phyloP scores from a whole-genome alignment of 2,888 invertebrate genomes.

The Pammene fasciana region DNA sequence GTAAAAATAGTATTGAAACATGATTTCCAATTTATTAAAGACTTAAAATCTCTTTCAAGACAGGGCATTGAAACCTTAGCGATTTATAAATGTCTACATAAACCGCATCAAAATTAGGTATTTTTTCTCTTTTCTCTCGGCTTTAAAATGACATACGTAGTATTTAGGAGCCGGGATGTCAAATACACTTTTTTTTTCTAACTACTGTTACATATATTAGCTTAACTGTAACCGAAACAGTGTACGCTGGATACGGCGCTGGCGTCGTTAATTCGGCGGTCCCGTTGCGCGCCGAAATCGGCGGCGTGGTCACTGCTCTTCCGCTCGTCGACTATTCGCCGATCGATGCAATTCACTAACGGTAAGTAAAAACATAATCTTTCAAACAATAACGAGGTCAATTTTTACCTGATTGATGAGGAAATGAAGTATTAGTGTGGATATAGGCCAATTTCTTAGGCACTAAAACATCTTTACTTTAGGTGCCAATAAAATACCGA shows the following conservation, averaged over 20 bases:
- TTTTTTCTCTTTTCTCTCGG: no score
- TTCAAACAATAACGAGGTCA: slow-evolving; percentile 20
- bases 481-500: neutral
- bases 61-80: no score
- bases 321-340: slow-evolving; percentile 58
- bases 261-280: slow-evolving; percentile 67
- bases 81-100: no score
- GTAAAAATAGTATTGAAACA: no score
- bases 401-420: neutral
- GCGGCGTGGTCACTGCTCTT: slow-evolving; percentile 76
- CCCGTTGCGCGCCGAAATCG: slow-evolving; percentile 78
- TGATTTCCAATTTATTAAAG: no score
- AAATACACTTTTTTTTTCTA: no score
- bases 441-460: neutral
- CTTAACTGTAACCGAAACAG: neutral
- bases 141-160: no score
- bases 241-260: slow-evolving; percentile 25
- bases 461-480: neutral
- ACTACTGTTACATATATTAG: no score
- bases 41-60: no score
- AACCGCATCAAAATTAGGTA: no score
- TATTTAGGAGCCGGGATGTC: no score
- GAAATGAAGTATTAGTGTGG: neutral
- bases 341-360: slow-evolving; percentile 42
- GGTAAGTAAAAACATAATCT: slow-evolving; percentile 30